phyloP scores from a whole-genome alignment of 2,888 invertebrate species.

The Hypomecis atomaria region DNA sequence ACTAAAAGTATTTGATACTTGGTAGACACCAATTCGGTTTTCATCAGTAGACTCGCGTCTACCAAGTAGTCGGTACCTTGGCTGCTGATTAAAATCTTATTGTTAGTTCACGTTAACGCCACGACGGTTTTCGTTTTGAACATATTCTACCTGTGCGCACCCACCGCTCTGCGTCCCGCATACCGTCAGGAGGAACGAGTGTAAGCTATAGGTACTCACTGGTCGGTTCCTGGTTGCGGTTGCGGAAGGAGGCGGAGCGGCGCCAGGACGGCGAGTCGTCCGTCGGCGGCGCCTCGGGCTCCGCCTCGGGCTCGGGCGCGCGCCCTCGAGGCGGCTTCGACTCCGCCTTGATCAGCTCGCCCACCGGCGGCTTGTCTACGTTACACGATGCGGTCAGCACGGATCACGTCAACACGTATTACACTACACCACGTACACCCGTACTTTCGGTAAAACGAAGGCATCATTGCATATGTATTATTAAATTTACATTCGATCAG shows the following conservation, averaged over 20 bases:
- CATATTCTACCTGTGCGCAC: no score
- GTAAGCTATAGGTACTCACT: slow-evolving; percentile 58
- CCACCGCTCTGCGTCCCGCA: no score
- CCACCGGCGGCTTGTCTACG: slow-evolving; percentile 65
- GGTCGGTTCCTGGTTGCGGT: slow-evolving; percentile 62
- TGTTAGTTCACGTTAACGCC: no score
- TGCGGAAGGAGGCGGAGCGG: slow-evolving; percentile 71
- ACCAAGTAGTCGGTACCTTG: no score
- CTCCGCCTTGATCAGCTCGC: slow-evolving; percentile 76
- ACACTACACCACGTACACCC: no score
- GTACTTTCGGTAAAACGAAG: not conserved
- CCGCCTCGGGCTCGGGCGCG: slow-evolving; percentile 69
- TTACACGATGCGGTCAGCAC: slow-evolving; percentile 14
- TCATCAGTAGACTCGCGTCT: no score
- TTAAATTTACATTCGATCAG: no score
- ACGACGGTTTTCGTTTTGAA: no score
- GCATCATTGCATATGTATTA: not conserved
- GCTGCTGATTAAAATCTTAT: no score
- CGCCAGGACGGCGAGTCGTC: slow-evolving; percentile 79
- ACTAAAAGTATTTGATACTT: no score
- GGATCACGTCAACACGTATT: not conserved
- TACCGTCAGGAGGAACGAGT: no score
- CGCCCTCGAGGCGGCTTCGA: slow-evolving; percentile 74
- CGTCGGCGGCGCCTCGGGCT: slow-evolving; percentile 49
- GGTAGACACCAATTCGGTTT: no score